A percentile compares a stretch with the other conserved stretches of the same genome.
Evolutionary conservation across 92 coral and sea anemone genomes (phyloP).

Genomic region (Pocillopora grandis): DNA sequence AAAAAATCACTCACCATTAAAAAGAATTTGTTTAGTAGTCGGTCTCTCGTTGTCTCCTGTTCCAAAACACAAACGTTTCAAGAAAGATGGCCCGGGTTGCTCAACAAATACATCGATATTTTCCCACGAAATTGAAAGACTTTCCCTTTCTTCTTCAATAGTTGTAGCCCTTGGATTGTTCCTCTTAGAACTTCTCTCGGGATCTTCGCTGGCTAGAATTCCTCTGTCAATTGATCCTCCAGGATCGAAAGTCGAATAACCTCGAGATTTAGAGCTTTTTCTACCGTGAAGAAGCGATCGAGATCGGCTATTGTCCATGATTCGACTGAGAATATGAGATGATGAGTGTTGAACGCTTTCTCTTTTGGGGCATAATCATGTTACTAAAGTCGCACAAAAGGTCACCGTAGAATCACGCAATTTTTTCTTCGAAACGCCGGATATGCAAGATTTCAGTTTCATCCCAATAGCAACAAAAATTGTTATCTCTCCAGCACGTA

Average conservation of each 20-base stretch:
- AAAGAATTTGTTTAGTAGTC: slow-evolving; percentile 21
- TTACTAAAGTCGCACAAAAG: not conserved
- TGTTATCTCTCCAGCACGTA: no score
- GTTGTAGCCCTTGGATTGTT: not conserved
- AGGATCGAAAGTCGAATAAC: slow-evolving; percentile 29
- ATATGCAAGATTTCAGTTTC: no score
- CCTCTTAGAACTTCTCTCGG: not conserved
- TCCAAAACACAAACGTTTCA: slow-evolving; percentile 22
- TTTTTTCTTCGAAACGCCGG: no score
- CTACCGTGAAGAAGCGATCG: slow-evolving; percentile 12
- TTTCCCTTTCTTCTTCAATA: slow-evolving; percentile 20
- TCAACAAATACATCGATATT: slow-evolving; percentile 58
- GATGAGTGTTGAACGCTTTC: not conserved
- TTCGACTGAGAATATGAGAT: no score
- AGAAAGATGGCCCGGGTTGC: slow-evolving; percentile 23
- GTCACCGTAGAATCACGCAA: no score
- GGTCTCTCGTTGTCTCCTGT: slow-evolving; percentile 3
- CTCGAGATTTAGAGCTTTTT: not conserved
- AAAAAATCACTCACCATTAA: slow-evolving; percentile 12
- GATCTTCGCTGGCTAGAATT: not conserved
- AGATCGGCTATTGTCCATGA: slow-evolving; percentile 11
- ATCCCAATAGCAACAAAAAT: no score
- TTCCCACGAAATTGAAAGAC: slow-evolving; percentile 53
- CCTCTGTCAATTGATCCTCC: slow-evolving; percentile 33
- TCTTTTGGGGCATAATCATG: not conserved